These are phyloP conservation scores for Drosophila nr. fundita DNA, from an alignment of 2,888 invertebrate species.

Conservation along the genomic window DNA sequence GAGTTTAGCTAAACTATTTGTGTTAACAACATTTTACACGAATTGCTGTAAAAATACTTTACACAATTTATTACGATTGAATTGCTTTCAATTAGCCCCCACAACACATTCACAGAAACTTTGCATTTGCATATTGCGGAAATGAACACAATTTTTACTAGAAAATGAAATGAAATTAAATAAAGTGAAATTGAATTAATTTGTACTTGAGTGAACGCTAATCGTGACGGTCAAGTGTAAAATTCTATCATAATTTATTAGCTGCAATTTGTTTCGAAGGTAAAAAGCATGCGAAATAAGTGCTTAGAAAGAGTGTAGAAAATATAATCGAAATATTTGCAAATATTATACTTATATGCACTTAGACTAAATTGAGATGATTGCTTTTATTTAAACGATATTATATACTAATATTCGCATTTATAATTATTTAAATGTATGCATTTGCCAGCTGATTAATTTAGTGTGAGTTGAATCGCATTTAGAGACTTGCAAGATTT, in stretches of 20 bases:
- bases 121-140: conserved; percentile 46
- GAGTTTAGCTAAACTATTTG: not conserved
- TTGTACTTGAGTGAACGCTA: conserved; percentile 64
- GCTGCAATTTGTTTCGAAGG: conserved; percentile 56
- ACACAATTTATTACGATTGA: not conserved
- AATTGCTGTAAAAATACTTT: not conserved
- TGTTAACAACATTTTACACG: not conserved
- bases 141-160: conserved; percentile 48
- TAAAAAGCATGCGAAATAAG: conserved; percentile 4
- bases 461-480: not conserved
- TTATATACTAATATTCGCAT: not conserved
- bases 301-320: not conserved
- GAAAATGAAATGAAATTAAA: conserved; percentile 38
- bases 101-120: not conserved
- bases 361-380: not conserved
- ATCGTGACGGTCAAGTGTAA: conserved; percentile 51
- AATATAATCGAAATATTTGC: not conserved
- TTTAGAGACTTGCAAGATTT: not conserved
- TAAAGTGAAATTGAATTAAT: conserved; percentile 52
- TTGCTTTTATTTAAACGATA: not conserved
- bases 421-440: not conserved
- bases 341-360: not conserved
- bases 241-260: conserved; percentile 59
- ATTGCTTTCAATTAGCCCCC: conserved; percentile 20
- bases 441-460: not conserved